Evolutionary conservation across 2,113 vertebrate species (phyloP).

Genomic region (Ramphastos sulfuratus): DNA sequence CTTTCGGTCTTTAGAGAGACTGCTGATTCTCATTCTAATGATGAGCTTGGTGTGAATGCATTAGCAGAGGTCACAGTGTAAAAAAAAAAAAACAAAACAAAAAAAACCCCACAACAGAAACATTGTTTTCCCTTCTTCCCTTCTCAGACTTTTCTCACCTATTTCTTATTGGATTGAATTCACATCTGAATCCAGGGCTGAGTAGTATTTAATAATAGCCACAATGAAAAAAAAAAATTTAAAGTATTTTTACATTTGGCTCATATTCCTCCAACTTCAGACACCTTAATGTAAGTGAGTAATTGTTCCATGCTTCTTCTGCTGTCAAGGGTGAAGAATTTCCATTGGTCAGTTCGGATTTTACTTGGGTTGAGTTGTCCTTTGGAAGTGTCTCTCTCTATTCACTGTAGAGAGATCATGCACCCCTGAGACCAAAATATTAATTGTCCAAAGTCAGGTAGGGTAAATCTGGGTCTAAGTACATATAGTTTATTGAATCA

Average conservation of each 20-base stretch:
- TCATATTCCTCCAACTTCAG: background rate
- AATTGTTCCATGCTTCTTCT: background rate
- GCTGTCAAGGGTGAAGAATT: background rate
- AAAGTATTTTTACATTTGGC: background rate
- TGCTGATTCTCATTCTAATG: background rate
- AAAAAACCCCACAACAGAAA: no score
- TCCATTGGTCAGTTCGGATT: background rate
- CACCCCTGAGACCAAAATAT: background rate
- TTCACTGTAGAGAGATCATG: background rate
- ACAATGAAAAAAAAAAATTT: background rate
- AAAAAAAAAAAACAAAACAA: background rate
- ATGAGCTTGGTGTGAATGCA: background rate
- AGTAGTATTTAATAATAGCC: background rate
- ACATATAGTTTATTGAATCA: background rate
- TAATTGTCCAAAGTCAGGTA: background rate
- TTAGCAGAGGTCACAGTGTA: background rate
- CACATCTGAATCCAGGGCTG: background rate
- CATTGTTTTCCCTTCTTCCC: background rate
- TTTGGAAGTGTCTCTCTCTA: background rate
- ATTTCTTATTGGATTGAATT: background rate
- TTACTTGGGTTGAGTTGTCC: background rate
- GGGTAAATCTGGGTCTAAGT: background rate
- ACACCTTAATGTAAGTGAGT: background rate
- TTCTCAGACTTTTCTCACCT: background rate
- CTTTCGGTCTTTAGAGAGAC: background rate